Percentiles rank a stretch among this genome's conserved stretches.
These are phyloP conservation scores for Dryadula phaetusa DNA, from an alignment of 2,888 invertebrate genomes.

Conservation along the genomic window DNA sequence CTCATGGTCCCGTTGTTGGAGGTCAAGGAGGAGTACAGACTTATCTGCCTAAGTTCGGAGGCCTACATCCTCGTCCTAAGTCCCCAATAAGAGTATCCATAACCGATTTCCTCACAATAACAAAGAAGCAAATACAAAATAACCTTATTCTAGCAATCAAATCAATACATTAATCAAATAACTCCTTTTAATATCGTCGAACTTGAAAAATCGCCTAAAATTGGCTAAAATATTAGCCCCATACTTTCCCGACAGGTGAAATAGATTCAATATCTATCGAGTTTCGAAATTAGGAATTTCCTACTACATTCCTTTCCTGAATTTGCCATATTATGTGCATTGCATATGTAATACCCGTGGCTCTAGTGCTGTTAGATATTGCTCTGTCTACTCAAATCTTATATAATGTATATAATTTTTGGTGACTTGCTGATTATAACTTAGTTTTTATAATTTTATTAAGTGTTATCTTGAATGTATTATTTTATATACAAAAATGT, in stretches of 20 bases:
- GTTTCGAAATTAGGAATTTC: slow-evolving; percentile 35
- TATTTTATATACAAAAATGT: too few species aligned
- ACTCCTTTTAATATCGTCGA: slow-evolving; percentile 34
- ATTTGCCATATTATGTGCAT: slow-evolving; percentile 18
- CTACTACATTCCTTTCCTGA: slow-evolving; percentile 15
- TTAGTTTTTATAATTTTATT: too few species aligned
- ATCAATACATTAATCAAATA: slow-evolving; percentile 19
- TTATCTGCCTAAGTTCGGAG: too few species aligned
- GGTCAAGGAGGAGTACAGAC: too few species aligned
- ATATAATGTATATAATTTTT: neutral
- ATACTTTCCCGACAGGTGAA: slow-evolving; percentile 39
- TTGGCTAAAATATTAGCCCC: slow-evolving; percentile 39
- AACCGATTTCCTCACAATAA: too few species aligned
- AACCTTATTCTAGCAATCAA: neutral
- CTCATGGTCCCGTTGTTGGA: too few species aligned
- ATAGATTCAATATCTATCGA: slow-evolving; percentile 40
- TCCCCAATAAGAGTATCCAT: too few species aligned
- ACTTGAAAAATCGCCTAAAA: slow-evolving; percentile 37
- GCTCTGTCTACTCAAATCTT: neutral
- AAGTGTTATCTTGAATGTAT: too few species aligned
- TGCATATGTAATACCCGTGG: slow-evolving; percentile 28
- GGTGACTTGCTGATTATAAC: neutral
- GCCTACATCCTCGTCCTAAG: too few species aligned
- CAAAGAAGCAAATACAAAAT: too few species aligned
- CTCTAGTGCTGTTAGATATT: neutral